Evolutionary conservation across 2,888 invertebrate genomes (phyloP), one percentile per base, ranked within the genome.

Genomic region (Bombylius discolor): DNA sequence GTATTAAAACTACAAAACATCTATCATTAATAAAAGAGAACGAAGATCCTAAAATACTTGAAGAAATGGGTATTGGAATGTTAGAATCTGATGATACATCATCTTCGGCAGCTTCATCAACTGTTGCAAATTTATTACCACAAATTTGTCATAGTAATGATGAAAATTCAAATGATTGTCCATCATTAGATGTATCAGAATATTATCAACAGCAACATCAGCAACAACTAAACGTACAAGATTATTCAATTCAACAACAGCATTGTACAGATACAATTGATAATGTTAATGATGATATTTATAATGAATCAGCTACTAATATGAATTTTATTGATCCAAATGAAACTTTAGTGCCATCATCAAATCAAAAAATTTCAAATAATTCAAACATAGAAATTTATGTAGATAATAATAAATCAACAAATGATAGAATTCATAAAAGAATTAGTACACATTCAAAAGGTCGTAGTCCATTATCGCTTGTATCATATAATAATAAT

Each of bases 61-160:
- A 78, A 61, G 81, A 82, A 63, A 78, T 80, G 76, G 83, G 83
- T 49, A 78, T 83, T 31, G 77, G 79, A 32, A 78, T 81, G 73
- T 67, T 83, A 51, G 78, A 78, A 53, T 77, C 77, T 12, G 79
- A 78, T 59, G 76, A 77, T 58, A 68, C 71, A 52, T 70, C 71
- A 12, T 74, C 73, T 1, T 72, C 71, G 1, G 46, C 47, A 13
- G 34, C 39, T 23, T 39, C 52, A 39, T 60, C 66, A 14, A 66
- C 70, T 1, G 11, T 11, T 42, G 39, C 5, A 1, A 67, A 67
- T 9, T 66, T 70, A 48, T 66, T 66, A 3, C 56, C 68, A 34
- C 66, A 66, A 0, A 65, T 68, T 6, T 66, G 65, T 56, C 61
- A 62, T 44, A 67, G 65, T 49, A 64, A 53, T 23, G 71, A 71